Base-by-base conservation (phyloP, 2,797 vertebrate species). In the Malacoraja senta region DNA sequence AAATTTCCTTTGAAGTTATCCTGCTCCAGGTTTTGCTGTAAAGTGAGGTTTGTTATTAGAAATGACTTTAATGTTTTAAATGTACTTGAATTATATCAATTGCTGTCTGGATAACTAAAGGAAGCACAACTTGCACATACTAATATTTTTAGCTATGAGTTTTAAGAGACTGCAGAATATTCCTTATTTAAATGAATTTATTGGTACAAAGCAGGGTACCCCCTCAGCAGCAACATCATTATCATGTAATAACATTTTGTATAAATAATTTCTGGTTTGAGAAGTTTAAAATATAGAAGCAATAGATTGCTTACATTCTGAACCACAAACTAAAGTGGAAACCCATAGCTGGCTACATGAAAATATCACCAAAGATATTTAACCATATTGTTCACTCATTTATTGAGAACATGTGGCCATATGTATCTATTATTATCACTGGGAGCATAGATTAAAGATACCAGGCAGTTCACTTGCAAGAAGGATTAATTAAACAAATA, bases 241-340 rank as follows among this genome's bases (percentile, higher is more conserved):
- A 88, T 88, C 84, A 88, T 68, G 84, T 68, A 68, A 68, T 88
- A 63, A 68, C 61, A 88, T 88, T 88, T 88, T 32, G 63, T 88
- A 88, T 65, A 68, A 88, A 88, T 63, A 35, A 63, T 88, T 61
- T 68, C 61, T 88, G 84, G 84, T 88, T 84, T 88, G 63, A 65
- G 61, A 68, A 88, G 15, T n/a, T 88, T 88, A 26, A 32, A 88
- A 88, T 68, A 35, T 32, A 68, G 84, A 88, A 88, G 84, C 61
- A 88, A 68, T 35, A 63, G 7, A 12, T 65, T 68, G 63, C n/a
- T 68, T 63, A 88, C 63, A 68, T 61, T 68, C 84, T 68, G 65
- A 88, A 63, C 12, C 17, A 88, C n/a, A 88, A 32, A 35, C 84
- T 24, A 2, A 88, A 21, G 61, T 53, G 38, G 0, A 76, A 10